Conservation (phyloP, 1,140 invertebrate species). For the Hyphantria cunea region DNA sequence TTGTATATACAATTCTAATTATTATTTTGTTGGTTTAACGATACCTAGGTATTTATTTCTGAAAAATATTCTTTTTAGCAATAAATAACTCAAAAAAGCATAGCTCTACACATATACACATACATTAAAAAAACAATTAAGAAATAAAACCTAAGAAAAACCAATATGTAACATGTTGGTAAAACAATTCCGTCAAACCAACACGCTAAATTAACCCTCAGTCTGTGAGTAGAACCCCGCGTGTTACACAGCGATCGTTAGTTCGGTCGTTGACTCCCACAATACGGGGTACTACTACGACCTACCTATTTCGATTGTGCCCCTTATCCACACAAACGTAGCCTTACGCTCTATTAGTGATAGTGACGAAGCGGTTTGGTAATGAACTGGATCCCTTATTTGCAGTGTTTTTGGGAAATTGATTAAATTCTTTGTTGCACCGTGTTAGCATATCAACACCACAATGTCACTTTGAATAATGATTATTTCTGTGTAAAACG, state of each 20-base stretch:
- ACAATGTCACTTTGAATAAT: no score
- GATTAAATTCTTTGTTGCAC: not conserved
- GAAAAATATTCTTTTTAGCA: no score
- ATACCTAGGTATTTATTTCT: no score
- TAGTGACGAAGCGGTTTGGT: conserved; percentile 32
- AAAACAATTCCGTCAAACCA: not conserved
- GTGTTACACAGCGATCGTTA: conserved; percentile 48
- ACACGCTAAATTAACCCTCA: not conserved
- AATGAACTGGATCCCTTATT: conserved; percentile 22
- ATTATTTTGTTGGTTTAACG: no score
- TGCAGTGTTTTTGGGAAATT: conserved; percentile 3
- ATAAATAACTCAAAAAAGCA: no score
- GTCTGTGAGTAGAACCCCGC: conserved; percentile 36
- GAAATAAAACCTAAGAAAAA: no score
- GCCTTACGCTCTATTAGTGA: conserved; percentile 36
- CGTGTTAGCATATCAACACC: no score
- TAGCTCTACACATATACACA: no score
- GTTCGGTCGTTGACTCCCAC: conserved; percentile 50
- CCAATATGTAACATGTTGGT: no score
- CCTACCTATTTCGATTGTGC: conserved; percentile 48
- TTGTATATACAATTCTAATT: no score
- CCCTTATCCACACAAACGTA: conserved; percentile 40
- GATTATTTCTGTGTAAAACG: no score
- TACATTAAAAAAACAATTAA: no score
- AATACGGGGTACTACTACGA: conserved; percentile 39